Evolutionary conservation across 2,888 invertebrate genomes (phyloP), one percentile per base, ranked within the genome.

Genomic region (Toxonevra muliebris): DNA sequence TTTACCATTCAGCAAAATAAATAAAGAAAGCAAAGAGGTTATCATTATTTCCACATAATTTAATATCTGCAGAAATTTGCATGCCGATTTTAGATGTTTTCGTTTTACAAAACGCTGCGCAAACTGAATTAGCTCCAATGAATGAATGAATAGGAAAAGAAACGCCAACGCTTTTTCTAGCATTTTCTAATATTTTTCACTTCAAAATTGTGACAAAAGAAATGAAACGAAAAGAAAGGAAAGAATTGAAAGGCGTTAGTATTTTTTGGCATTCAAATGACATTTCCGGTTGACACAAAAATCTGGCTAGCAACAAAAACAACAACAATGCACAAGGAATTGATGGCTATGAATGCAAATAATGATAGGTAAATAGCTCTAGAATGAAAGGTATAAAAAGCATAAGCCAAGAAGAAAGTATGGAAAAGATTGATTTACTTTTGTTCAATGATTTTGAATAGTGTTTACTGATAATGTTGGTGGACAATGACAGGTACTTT

Each of bases 41-140:
- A 66, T 66, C 66, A 61, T 66, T 66, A 66, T 55, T 66, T 66
- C 66, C 66, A 66, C 66, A 50, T 66, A 66, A 66, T 66, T 66
- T 61, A 66, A 66, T 61, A 57, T 66, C 43, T 30, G 57, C 13
- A 50, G n/a, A 48, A 15, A 12, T 59, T 59, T 65, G 19, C 45
- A 53, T 53, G n/a, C 19, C 15, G 17, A 53, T 53, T 53, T 19
- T 17, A 7, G 30, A 30, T 7, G 30, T 30, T 30, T 30, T 30
- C 30, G 3, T 53, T 17, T 53, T 53, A 57, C 57, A 57, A 57
- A 57, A 48, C 61, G 50, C 9, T 66, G 61, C 54, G 60, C 66
- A 66, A 66, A 60, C 43, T 66, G 66, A 66, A 66, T 66, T 60
- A 61, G 42, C 43, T 42, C 4, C 40, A 48, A 57, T 48, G 52